These are phyloP conservation scores for Zootoca vivipara DNA, from an alignment of 2,113 vertebrate species.

Conservation along the genomic window DNA sequence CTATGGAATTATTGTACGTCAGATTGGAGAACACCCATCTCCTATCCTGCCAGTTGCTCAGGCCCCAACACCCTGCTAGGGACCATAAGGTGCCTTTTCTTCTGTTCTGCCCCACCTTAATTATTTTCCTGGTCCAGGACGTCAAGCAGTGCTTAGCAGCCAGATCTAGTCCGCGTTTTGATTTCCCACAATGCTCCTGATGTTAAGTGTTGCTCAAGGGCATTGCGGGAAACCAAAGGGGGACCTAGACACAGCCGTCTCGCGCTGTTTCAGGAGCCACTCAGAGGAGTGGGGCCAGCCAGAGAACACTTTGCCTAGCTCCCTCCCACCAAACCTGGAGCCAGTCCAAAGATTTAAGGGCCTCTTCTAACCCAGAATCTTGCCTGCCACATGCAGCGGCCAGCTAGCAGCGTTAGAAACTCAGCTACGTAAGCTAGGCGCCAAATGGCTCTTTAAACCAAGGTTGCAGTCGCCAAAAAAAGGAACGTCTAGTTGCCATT, in stretches of 20 bases:
- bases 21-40: no score
- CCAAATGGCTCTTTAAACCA: no score
- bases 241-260: background rate
- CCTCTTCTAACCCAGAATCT: background rate
- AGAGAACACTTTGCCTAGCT: background rate
- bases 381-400: background rate
- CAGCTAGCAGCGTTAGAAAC: no score
- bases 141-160: background rate
- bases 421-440: no score
- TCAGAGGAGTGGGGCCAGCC: background rate
- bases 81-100: background rate
- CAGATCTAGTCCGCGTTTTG: background rate
- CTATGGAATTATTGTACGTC: no score
- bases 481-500: no score
- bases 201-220: background rate
- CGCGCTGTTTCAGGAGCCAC: background rate
- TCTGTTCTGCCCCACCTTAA: background rate
- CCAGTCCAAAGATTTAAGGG: background rate
- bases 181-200: background rate
- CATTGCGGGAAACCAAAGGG: background rate
- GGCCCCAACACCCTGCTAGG: no score
- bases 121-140: background rate
- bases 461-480: no score
- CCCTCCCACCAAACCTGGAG: background rate
- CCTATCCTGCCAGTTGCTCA: no score